These are phyloP conservation scores for Ciconia stormi DNA, from an alignment of 2,113 vertebrate genomes.

Conservation along the genomic window DNA sequence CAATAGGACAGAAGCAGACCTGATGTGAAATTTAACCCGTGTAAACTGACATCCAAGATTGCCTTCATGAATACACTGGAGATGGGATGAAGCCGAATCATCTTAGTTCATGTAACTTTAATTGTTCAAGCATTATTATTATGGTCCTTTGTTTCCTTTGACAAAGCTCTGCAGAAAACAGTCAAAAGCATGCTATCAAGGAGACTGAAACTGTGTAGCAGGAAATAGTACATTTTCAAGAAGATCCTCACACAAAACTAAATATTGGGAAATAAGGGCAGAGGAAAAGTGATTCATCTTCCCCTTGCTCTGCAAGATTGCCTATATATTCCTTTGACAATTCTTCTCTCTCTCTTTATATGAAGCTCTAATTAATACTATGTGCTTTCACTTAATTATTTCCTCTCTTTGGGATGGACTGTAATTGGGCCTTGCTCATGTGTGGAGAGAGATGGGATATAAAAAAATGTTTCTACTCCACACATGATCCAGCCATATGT, in stretches of 20 bases:
- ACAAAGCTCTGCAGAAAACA: not conserved
- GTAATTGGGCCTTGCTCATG: not conserved
- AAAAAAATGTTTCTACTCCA: not conserved
- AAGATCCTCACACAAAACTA: not conserved
- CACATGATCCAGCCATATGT: not conserved
- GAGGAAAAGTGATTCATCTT: not conserved
- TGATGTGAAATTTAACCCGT: not conserved
- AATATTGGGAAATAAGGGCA: not conserved
- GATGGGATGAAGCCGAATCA: not conserved
- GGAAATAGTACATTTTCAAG: not conserved
- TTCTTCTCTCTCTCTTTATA: not conserved
- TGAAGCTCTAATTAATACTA: not conserved
- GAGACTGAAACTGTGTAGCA: not conserved
- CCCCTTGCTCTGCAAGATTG: not conserved
- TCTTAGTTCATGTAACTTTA: not conserved
- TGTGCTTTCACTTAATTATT: not conserved
- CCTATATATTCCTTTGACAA: not conserved
- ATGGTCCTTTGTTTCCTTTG: not conserved
- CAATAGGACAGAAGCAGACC: not conserved
- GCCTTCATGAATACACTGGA: not conserved
- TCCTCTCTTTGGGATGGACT: not conserved
- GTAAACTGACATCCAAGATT: not conserved
- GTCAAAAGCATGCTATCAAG: not conserved
- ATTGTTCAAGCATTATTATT: not conserved
- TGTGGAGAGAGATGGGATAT: not conserved